Conservation (phyloP, 2,888 invertebrate species). For the Ypsolopha scabrella region DNA sequence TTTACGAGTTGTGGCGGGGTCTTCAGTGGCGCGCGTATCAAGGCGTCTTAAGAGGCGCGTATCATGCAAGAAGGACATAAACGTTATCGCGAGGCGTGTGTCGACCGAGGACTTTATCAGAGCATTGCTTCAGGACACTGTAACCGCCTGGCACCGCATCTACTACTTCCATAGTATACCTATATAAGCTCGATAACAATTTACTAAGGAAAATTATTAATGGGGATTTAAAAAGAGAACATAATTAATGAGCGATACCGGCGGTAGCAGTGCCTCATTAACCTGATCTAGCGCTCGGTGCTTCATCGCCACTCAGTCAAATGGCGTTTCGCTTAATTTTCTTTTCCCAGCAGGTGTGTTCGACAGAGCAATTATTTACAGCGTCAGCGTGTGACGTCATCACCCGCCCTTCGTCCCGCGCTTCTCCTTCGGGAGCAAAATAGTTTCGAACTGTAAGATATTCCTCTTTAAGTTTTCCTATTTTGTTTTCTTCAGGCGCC, state of each 20-base stretch:
- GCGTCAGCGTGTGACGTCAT: slow-evolving; percentile 58
- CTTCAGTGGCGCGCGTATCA: slow-evolving; percentile 39
- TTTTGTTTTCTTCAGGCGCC: slow-evolving; percentile 27
- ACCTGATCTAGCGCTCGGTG: slow-evolving; percentile 60
- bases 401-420: slow-evolving; percentile 15
- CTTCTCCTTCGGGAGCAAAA: slow-evolving; percentile 42
- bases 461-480: slow-evolving; percentile 32
- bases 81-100: slow-evolving; percentile 37
- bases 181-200: neutral
- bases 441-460: slow-evolving; percentile 44
- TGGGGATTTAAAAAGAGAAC: neutral
- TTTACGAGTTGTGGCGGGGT: slow-evolving; percentile 35
- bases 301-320: slow-evolving; percentile 70
- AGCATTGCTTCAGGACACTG: slow-evolving; percentile 23
- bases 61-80: slow-evolving; percentile 55
- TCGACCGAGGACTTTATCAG: slow-evolving; percentile 32
- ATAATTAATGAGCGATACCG: slow-evolving; percentile 47
- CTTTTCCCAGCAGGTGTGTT: slow-evolving; percentile 68
- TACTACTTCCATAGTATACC: neutral
- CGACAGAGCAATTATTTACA: slow-evolving; percentile 71
- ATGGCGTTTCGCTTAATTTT: slow-evolving; percentile 70
- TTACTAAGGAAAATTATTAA: neutral
- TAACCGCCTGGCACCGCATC: slow-evolving; percentile 6
- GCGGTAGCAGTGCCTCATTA: slow-evolving; percentile 48
- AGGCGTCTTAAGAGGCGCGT: slow-evolving; percentile 40